Conservation (phyloP, 2,797 vertebrate genomes). For the Gambusia yucatana region DNA sequence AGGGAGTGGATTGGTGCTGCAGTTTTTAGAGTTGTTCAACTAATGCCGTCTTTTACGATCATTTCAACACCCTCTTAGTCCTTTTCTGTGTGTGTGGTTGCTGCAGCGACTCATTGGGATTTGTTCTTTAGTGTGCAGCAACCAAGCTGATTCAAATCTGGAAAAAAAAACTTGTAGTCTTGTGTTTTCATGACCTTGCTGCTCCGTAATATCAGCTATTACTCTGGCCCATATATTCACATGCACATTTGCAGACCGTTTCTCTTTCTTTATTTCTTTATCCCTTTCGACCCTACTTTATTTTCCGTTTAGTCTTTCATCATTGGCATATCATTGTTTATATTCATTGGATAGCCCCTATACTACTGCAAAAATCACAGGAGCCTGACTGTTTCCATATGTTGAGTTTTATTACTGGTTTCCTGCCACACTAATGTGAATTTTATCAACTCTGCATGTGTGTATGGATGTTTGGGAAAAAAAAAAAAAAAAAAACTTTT, state of each 20-base stretch:
- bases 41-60: conserved; percentile 78
- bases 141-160: conserved; percentile 12
- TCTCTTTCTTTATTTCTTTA: conserved; percentile 53
- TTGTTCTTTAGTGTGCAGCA: conserved; percentile 36
- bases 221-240: conserved; percentile 42
- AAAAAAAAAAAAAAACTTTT: conserved; percentile 66
- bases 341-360: conserved; percentile 71
- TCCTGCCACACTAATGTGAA: conserved; percentile 77
- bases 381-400: conserved; percentile 78
- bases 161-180: conserved; percentile 9
- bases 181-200: conserved; percentile 27
- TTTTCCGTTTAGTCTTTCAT: conserved; percentile 68
- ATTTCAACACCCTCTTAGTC: conserved; percentile 63
- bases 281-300: conserved; percentile 40
- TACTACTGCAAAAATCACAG: conserved; percentile 71
- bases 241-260: conserved; percentile 34
- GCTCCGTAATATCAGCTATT: conserved; percentile 35
- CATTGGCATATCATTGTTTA: conserved; percentile 69
- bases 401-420: conserved; percentile 76
- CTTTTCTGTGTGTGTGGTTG: conserved; percentile 22
- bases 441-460: conserved; percentile 82
- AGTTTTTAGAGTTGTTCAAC: conserved; percentile 77
- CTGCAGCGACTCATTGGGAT: conserved; percentile 32
- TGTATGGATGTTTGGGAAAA: conserved; percentile 66
- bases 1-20: conserved; percentile 71